Evolutionary conservation across 2,888 invertebrate genomes (phyloP).

Genomic region (Lycocerus yunnanus): DNA sequence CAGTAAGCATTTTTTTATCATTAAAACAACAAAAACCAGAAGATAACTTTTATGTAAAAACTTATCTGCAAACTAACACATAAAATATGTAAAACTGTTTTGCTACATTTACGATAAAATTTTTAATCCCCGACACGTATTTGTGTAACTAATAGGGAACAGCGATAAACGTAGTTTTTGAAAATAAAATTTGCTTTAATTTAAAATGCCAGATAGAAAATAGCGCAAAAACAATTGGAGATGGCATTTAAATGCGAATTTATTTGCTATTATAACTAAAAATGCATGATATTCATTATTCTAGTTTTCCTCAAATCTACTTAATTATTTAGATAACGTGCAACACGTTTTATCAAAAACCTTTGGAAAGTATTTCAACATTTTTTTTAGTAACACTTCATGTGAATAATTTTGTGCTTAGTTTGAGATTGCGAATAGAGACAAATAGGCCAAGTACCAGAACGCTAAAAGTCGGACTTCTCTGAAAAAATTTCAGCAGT

Average conservation of each 20-base stretch:
- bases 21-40: background rate
- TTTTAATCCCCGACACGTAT: background rate
- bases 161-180: background rate
- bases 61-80: background rate
- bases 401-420: no score
- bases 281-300: background rate
- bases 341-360: no score
- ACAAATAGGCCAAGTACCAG: no score
- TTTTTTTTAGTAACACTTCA: no score
- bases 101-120: background rate
- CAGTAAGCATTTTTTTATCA: background rate
- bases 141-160: background rate
- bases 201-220: background rate
- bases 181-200: background rate
- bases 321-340: background rate
- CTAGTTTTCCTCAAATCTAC: background rate
- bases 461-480: no score
- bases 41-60: background rate
- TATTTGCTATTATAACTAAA: background rate
- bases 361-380: no score
- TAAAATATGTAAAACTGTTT: background rate
- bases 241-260: background rate
- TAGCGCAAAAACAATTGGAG: background rate
- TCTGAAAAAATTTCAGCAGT: no score
- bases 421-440: no score